Evolutionary conservation across 2,888 invertebrate species (phyloP).

Genomic region (Drosophila testacea): DNA sequence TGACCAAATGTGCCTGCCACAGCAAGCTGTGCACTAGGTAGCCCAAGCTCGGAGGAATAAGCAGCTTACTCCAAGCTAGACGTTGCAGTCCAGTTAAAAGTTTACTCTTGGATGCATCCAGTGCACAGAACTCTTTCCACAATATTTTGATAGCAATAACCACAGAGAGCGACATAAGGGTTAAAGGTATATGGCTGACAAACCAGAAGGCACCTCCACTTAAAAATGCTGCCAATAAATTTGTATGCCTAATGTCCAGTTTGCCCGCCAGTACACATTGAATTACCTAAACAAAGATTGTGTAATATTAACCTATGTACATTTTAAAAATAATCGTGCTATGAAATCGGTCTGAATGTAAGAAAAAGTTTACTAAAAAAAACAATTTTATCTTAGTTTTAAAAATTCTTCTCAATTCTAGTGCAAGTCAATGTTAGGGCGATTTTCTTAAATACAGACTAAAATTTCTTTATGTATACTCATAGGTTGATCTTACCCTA

Average conservation of each 20-base stretch:
- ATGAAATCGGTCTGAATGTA: no score
- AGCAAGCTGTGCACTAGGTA: conserved; percentile 58
- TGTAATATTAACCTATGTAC: no score
- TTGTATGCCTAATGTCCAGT: conserved; percentile 12
- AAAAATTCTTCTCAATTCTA: no score
- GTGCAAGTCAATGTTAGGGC: no score
- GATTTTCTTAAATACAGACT: no score
- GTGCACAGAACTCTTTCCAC: conserved; percentile 52
- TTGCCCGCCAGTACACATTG: conserved; percentile 38
- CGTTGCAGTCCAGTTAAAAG: conserved; percentile 33
- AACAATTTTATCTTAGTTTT: no score
- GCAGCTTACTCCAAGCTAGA: conserved; percentile 56
- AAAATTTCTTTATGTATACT: no score
- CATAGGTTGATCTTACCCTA: conserved; percentile 28
- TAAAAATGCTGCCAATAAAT: conserved; percentile 53
- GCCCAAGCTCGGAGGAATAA: conserved; percentile 53
- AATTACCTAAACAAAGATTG: conserved; percentile 28
- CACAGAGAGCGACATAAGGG: conserved; percentile 48
- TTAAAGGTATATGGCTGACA: conserved; percentile 37
- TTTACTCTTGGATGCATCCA: background rate
- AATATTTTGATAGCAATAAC: conserved; percentile 60
- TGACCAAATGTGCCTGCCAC: conserved; percentile 30
- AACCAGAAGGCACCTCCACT: conserved; percentile 56
- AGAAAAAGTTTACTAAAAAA: no score
- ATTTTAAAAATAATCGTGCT: no score